Evolutionary conservation across 1,140 invertebrate species (phyloP).

Genomic region (Zaprionus taronus): DNA sequence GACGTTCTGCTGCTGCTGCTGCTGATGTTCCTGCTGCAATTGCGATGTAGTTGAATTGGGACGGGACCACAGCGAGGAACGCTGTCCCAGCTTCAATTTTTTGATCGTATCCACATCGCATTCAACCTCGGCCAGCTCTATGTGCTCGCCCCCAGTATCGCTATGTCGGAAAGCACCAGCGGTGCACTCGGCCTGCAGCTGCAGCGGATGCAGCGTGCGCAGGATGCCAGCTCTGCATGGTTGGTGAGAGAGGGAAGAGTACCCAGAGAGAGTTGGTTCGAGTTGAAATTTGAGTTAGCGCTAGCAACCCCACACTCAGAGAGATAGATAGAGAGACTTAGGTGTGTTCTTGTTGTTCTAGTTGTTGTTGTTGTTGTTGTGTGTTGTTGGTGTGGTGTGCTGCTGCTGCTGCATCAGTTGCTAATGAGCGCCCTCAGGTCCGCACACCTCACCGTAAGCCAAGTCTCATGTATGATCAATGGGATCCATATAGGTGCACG

Average conservation of each 20-base stretch:
- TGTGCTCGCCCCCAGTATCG: constrained; percentile 80
- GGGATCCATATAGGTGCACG: constrained; percentile 83
- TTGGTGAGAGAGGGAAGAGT: constrained; percentile 61
- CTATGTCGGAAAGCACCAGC: constrained; percentile 70
- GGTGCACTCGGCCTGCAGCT: constrained; percentile 81
- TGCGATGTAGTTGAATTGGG: constrained; percentile 86
- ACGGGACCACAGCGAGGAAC: constrained; percentile 90
- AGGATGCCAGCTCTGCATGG: constrained; percentile 86
- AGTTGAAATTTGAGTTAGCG: constrained; percentile 20
- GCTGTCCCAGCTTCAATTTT: constrained; percentile 89
- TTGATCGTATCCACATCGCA: constrained; percentile 91
- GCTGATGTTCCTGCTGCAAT: constrained; percentile 84
- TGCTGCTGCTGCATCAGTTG: background rate
- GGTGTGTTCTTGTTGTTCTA: constrained; percentile 63
- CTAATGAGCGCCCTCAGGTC: constrained; percentile 71
- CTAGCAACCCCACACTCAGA: constrained; percentile 68
- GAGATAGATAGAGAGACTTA: constrained; percentile 65
- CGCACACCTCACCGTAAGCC: constrained; percentile 75
- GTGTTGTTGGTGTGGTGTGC: constrained; percentile 36
- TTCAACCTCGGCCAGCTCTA: constrained; percentile 88
- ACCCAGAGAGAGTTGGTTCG: constrained; percentile 48
- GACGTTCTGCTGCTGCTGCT: constrained; percentile 73
- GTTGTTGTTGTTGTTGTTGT: constrained; percentile 44
- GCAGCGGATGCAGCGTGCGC: constrained; percentile 87
- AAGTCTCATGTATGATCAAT: constrained; percentile 84